Conservation (phyloP, 2,888 invertebrate species). For the Eupithecia abbreviata region DNA sequence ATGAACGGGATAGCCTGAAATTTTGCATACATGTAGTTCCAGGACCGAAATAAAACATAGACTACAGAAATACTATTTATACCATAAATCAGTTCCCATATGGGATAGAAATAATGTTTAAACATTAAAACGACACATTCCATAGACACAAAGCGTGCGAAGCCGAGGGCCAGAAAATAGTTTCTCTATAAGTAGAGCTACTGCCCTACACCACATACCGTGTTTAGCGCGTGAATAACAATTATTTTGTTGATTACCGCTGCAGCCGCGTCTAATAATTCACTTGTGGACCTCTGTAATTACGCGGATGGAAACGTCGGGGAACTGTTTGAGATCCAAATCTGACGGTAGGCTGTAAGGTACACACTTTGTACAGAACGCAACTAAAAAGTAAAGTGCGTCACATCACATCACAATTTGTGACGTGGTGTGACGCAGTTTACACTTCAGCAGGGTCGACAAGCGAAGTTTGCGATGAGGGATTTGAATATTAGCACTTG, state of each 20-base stretch:
- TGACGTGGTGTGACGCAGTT: not conserved
- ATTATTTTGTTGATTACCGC: conserved; percentile 79
- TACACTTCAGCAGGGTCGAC: not conserved
- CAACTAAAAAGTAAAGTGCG: too few relatives aligned
- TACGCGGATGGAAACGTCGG: conserved; percentile 79
- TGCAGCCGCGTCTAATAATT: conserved; percentile 78
- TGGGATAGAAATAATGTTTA: too few relatives aligned
- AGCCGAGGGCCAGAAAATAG: too few relatives aligned
- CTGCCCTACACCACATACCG: not conserved
- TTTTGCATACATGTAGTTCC: too few relatives aligned
- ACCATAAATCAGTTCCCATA: too few relatives aligned
- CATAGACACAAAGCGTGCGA: too few relatives aligned
- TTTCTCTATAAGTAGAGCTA: not conserved
- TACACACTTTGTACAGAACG: not conserved
- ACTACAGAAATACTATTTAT: too few relatives aligned
- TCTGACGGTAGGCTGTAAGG: conserved; percentile 44
- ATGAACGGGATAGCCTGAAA: too few relatives aligned
- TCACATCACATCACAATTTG: too few relatives aligned
- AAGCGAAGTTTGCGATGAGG: not conserved
- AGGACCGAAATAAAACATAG: too few relatives aligned
- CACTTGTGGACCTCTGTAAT: conserved; percentile 82
- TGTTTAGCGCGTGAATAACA: conserved; percentile 54
- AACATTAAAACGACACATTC: too few relatives aligned
- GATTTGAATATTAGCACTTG: not conserved
- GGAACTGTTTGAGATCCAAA: conserved; percentile 82